Percentiles rank a stretch among this genome's conserved stretches.
Evolutionary conservation across 2,113 vertebrate species (phyloP).

Genomic region (Typhlomys cinereus): DNA sequence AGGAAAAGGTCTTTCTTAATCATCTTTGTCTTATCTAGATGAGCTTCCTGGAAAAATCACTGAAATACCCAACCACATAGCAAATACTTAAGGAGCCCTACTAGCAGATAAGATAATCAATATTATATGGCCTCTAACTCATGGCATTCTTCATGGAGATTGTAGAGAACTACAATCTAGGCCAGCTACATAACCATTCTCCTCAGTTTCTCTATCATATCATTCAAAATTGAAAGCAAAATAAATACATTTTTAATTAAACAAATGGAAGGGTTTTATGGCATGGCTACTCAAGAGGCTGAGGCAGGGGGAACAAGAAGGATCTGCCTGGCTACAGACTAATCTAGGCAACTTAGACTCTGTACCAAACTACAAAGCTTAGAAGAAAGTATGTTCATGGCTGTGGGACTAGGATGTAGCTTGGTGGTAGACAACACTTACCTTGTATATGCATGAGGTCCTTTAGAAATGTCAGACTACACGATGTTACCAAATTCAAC

Average conservation of each 20-base stretch:
- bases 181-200: too few relatives aligned
- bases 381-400: not conserved
- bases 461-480: not conserved
- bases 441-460: not conserved
- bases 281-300: not conserved
- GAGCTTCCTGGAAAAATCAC: not conserved
- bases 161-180: too few relatives aligned
- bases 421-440: not conserved
- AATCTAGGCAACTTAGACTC: not conserved
- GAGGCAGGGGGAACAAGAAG: not conserved
- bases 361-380: not conserved
- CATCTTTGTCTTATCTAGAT: not conserved
- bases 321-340: not conserved
- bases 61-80: not conserved
- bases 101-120: not conserved
- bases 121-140: not conserved
- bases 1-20: not conserved
- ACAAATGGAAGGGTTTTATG: too few relatives aligned
- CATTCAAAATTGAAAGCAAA: conserved; percentile 2
- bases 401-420: not conserved
- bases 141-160: too few relatives aligned
- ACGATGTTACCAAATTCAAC: conserved; percentile 34
- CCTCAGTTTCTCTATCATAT: not conserved
- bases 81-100: not conserved
- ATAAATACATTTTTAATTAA: not conserved